Evolutionary conservation across 2,888 invertebrate species (phyloP), one percentile per base, ranked within the genome.

Genomic region (Drosophila quinaria): DNA sequence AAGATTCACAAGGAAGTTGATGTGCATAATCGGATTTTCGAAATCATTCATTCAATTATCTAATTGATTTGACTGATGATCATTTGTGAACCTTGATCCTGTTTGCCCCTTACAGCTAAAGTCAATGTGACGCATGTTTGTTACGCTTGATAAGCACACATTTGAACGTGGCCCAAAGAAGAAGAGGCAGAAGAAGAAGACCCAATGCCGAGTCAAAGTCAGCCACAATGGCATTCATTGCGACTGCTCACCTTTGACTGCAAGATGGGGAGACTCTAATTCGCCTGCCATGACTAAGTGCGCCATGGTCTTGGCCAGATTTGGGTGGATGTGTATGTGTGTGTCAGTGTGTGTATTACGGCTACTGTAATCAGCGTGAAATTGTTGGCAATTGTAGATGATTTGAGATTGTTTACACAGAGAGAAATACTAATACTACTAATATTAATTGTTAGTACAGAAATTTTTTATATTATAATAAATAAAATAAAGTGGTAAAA

Each of bases 41-140:
- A 82, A 89, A 89, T 88, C 89, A 89, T 79, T 90, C 90, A 86
- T 86, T 77, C 84, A 81, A 89, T 87, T 89, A 87, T 87, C 81
- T 87, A 82, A 80, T 87, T 90, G 89, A 87, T 89, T 82, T 90
- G 90, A 90, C 89, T 87, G 90, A 90, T 90, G 87, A 86, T 80
- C 81, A 87, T 89, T 89, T 81, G 69, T 88, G 87, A 90, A 78
- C 87, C 87, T 81, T 87, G 89, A 83, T 80, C 81, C 64, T 37
- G n/a, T 25, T 25, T 46, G 56, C 35, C 44, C 37, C 35, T 13
- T 13, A 19, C 72, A 52, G 73, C 63, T 62, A 72, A 75, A 79
- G 85, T 49, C 80, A 83, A 80, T 81, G 85, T 89, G 78, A 90
- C 77, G 87, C 81, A 87, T 81, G 79, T 88, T 82, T 74, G 89